Percentiles rank a stretch among this genome's conserved stretches.
These are phyloP conservation scores for Anisognathus igniventris DNA, from an alignment of 2,797 vertebrate genomes.

Conservation along the genomic window DNA sequence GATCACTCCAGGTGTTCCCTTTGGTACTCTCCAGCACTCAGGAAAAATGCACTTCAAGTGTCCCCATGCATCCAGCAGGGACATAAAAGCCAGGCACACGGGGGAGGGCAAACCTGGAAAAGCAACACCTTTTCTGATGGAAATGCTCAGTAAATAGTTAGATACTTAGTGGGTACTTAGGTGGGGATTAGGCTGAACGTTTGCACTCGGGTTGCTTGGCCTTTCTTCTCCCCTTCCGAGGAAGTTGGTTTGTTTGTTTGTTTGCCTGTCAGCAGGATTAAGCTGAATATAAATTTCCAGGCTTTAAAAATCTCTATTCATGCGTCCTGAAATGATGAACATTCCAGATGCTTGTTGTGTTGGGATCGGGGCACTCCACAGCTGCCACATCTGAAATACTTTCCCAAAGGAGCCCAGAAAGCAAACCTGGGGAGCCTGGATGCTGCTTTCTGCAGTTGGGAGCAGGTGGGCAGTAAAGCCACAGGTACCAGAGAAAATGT, in stretches of 20 bases:
- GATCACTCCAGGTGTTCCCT: neutral
- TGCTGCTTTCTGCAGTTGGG: neutral
- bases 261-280: slow-evolving; percentile 49
- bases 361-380: neutral
- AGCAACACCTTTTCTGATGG: slow-evolving; percentile 46
- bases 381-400: neutral
- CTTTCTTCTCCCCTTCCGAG: slow-evolving; percentile 20
- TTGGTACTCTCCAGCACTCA: neutral
- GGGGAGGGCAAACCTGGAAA: neutral
- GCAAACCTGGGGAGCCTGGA: neutral
- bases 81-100: neutral
- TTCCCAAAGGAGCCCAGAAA: neutral
- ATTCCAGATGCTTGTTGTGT: neutral
- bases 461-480: neutral
- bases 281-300: slow-evolving; percentile 11
- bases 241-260: slow-evolving; percentile 57
- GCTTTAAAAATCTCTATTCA: slow-evolving; percentile 42
- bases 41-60: neutral
- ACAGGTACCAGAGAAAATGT: neutral
- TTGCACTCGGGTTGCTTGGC: slow-evolving; percentile 14
- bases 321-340: neutral
- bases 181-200: slow-evolving; percentile 30
- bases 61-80: neutral
- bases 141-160: slow-evolving; percentile 43
- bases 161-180: slow-evolving; percentile 52